Base-by-base conservation (phyloP, 2,888 invertebrate genomes). In the Lottia gigantea region DNA sequence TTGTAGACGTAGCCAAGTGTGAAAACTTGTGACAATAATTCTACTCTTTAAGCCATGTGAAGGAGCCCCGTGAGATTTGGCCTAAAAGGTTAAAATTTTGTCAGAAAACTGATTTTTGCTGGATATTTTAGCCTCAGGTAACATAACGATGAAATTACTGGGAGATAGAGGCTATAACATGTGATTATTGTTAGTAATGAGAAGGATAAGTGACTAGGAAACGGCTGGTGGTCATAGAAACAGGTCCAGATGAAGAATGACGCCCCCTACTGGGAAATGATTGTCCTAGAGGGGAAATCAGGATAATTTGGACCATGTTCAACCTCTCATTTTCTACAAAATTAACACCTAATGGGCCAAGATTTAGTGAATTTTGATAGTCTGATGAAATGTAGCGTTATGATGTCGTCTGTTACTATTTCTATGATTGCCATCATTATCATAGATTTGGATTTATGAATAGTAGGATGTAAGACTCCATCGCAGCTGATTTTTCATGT, bases 251-350 rank as follows among this genome's bases (percentile, higher is more conserved):
- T 23, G 19, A 23, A 55, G 55, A 23, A 23, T 55, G 23, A 19
- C 23, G 23, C 55, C 55, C 55, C 55, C 19, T 55, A 55, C 19
- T 55, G 55, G 11, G 19, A 19, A 19, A 19, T 23, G 19, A 55
- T 55, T 55, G 23, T 55, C 55, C 55, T 55, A 23, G 55, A 55
- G 55, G 55, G 55, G 55, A 23, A 55, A 55, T 40, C 55, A 55
- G 19, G 19, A 55, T 55, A 55, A 55, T 55, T 55, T 55, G 23
- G 19, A 55, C 19, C 55, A 23, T 23, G 55, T 23, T 23, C 19
- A 55, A 23, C 55, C 55, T 23, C 55, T 55, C 55, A 55, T 55
- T 55, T 55, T 23, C 19, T 55, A 19, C 14, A 19, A 55, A 55
- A 55, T 55, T 55, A 55, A 55, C 55, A 55, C 55, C 55, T 55